Conservation (phyloP, 2,888 invertebrate genomes). For the Hemistola chrysoprasaria region DNA sequence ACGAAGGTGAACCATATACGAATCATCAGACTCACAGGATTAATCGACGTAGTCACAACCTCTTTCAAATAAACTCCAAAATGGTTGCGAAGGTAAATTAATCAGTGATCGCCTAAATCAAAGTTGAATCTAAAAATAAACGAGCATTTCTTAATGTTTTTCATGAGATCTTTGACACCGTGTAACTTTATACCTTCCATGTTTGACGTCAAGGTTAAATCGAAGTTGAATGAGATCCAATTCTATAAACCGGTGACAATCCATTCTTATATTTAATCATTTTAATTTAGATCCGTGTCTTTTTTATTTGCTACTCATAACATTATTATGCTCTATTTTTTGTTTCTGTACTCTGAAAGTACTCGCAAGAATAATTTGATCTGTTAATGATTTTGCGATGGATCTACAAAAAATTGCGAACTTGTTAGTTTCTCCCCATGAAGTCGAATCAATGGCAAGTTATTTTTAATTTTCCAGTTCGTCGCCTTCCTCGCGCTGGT, state of each 20-base stretch:
- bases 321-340: background rate
- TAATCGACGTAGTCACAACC: slow-evolving; percentile 62
- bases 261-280: slow-evolving; percentile 2
- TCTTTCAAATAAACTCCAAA: slow-evolving; percentile 39
- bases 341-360: too few relatives aligned
- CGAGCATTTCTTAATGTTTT: background rate
- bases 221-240: slow-evolving; percentile 15
- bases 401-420: too few relatives aligned
- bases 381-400: too few relatives aligned
- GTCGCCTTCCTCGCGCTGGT: slow-evolving; percentile 53
- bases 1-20: slow-evolving; percentile 25
- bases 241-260: slow-evolving; percentile 9
- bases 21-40: slow-evolving; percentile 56
- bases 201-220: slow-evolving; percentile 16
- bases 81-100: slow-evolving; percentile 70
- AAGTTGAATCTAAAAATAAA: background rate
- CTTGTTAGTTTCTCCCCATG: too few relatives aligned
- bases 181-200: slow-evolving; percentile 3
- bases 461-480: slow-evolving; percentile 43
- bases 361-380: too few relatives aligned
- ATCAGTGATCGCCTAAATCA: background rate
- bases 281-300: slow-evolving; percentile 8
- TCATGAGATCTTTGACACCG: slow-evolving; percentile 2
- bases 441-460: too few relatives aligned
- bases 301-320: slow-evolving; percentile 8